Base-by-base conservation (phyloP, 2,888 invertebrate species). In the Drosophila helvetica region DNA sequence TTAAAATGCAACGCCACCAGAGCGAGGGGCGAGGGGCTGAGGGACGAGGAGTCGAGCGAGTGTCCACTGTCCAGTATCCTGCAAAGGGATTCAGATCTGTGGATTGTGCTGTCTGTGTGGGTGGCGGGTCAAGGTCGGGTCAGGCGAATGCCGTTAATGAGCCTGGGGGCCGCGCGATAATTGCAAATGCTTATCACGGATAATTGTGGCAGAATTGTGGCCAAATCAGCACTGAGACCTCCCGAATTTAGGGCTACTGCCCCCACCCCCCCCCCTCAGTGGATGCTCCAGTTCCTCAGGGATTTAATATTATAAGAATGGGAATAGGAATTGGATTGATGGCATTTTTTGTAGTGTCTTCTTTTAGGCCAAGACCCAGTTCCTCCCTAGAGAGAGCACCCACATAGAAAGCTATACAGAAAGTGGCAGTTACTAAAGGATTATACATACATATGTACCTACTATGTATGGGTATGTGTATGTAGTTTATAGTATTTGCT, bases 61-160 rank as follows among this genome's bases (percentile, higher is more conserved):
- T 12, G 33, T 33, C 33, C 33, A 33, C 15, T 46, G 9, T 7
- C 25, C 15, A 17, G 47, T 46, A 8, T 27, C 17, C 4, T 30
- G 48, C n/a, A 15, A 15, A 38, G 0, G 38, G 38, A n/a, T 7
- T n/a, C n/a, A n/a, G 38, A 27, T 7, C 27, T 27, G 27, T 8
- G 25, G 15, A 5, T 6, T n/a, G 38, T 12, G 12, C n/a, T n/a
- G 38, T 2, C 38, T 38, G 15, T n/a, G 15, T 38, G 38, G 7
- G 7, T n/a, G 63, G 10, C 45, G 48, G 54, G 65, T 65, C 66
- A 65, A 66, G 66, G 66, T 65, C 66, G 53, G 52, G 15, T 8
- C 15, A 17, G 30, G n/a, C 52, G 10, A 42, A 42, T 18, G 19
- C 7, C 54, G 27, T 45, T 66, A 65, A 66, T 65, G 56, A 66